Base-by-base conservation (phyloP, 30 jellyfish, hydroid and myxozoan genomes). In the Calvadosia cruxmelitensis region DNA sequence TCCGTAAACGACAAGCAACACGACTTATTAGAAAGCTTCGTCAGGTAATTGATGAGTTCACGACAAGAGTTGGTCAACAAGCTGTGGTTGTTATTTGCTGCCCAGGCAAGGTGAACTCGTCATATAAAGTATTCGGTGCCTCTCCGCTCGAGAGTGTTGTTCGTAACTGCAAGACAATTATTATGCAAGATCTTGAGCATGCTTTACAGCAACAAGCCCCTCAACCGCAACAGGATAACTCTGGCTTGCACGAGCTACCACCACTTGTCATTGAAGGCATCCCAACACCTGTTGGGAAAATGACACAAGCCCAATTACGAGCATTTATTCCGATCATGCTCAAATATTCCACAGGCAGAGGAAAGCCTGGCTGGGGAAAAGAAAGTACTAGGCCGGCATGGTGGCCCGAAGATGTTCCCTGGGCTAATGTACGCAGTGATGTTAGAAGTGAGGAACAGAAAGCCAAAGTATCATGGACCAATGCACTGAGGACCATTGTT, bases 391-490 rank as follows among this genome's bases (percentile, higher is more conserved):
- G 94, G 29, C 99, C 99, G 27, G 93, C 99, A 0, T 91, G 99
- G 99, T 91, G 99, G 99, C 99, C 99, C 12, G 94, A 79, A 12
- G 99, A 91, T 49, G 99, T 91, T 26, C 99, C 99, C 0, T 91
- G 99, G 99, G 99, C 99, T 3, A 91, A 91, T 57, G 99, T 91
- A 3, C 68, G 99, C 34, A 91, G 99, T 74, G 99, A 91, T 69
- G 99, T 92, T 0, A 79, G 99, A 25, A 49, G 93, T 2, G 99
- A 82, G 23, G 95, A 83, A 64, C 93, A 82, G 3, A 91, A 91
- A 72, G 68, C 92, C 35, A 80, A 80, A 26, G 92, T 81, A 3
- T 91, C 99, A 7, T 91, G 99, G 99, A 91, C 99, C 26, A 83
- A 82, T 29, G 99, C 95, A 2, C 67, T 91, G 29, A 75, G 96